A percentile compares a stretch with the other conserved stretches of the same genome.
phyloP scores from a whole-genome alignment of 1,140 invertebrate species.

The Saccostrea glomerata region DNA sequence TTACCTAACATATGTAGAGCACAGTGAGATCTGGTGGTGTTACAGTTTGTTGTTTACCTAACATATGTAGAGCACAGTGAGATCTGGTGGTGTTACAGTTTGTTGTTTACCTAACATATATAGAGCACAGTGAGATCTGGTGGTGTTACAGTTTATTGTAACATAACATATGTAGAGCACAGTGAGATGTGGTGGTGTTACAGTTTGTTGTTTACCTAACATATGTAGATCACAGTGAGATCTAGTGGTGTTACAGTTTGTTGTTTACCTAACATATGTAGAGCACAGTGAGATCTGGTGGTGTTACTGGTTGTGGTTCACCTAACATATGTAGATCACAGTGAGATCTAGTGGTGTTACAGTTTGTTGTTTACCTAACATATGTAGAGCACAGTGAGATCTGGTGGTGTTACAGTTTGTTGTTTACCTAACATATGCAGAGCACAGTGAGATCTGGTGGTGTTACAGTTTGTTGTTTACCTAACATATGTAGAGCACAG shows the following conservation, averaged over 20 bases:
- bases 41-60: conserved; percentile 84
- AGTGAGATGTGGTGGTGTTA: conserved; percentile 87
- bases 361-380: conserved; percentile 84
- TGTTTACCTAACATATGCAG: conserved; percentile 87
- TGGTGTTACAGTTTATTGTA: conserved; percentile 83
- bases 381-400: conserved; percentile 90
- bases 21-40: conserved; percentile 88
- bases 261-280: conserved; percentile 87
- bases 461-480: conserved; percentile 82
- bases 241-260: conserved; percentile 86
- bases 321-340: conserved; percentile 92
- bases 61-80: conserved; percentile 90
- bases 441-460: conserved; percentile 89
- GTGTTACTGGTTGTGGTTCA: conserved; percentile 82
- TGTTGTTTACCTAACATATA: conserved; percentile 86
- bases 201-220: conserved; percentile 83
- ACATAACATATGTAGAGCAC: conserved; percentile 91
- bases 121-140: conserved; percentile 89
- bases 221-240: conserved; percentile 91
- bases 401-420: conserved; percentile 86
- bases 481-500: conserved; percentile 92
- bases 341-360: conserved; percentile 87
- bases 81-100: conserved; percentile 87
- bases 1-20: conserved; percentile 90
- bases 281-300: conserved; percentile 88